Base-by-base conservation (phyloP, 2,797 vertebrate species). In the Denticeps clupeoides region DNA sequence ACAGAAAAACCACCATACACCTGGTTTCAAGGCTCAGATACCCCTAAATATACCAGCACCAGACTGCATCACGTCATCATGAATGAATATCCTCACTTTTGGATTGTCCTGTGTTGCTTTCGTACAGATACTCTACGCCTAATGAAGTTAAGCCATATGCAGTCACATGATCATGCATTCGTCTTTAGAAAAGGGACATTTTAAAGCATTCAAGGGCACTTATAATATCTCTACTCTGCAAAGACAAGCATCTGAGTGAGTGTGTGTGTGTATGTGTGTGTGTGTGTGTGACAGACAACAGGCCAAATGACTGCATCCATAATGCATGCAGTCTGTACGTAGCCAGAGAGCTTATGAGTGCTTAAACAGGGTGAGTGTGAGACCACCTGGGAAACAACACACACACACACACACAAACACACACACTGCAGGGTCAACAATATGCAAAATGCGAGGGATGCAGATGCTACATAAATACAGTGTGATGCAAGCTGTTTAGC, bases 261-360 rank as follows among this genome's bases (percentile, higher is more conserved):
- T 28, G 4, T 40, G 11, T 13, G 43, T 15, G 28, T 24, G 10
- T 6, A 4, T 11, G 12, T 21, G 2, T 11, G 32, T 24, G 12
- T 11, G 7, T 29, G 6, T 12, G 15, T 37, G 2, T 50, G 23
- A 43, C 43, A 7, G 41, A 13, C 24, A 15, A 15, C 41, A 43
- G 41, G 7, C 24, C 43, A 43, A 45, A 45, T 60, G 53, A 55
- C 33, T 24, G 31, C 6, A 47, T 47, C 55, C 61, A 73, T 72
- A 63, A 76, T 67, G 58, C 12, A 69, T 68, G 46, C 68, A 47
- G 49, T 21, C 49, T 51, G 49, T 58, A 68, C 67, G 55, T 68
- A 60, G 58, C 54, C 63, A 59, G 55, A 60, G 49, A 59, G 22
- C 44, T 49, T 53, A 57, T 55, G 56, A 64, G 24, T 23, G 9